Percentiles rank a stretch among this genome's conserved stretches.
Conservation (phyloP, 1,140 invertebrate species). For the Stegodyphus dumicola region DNA sequence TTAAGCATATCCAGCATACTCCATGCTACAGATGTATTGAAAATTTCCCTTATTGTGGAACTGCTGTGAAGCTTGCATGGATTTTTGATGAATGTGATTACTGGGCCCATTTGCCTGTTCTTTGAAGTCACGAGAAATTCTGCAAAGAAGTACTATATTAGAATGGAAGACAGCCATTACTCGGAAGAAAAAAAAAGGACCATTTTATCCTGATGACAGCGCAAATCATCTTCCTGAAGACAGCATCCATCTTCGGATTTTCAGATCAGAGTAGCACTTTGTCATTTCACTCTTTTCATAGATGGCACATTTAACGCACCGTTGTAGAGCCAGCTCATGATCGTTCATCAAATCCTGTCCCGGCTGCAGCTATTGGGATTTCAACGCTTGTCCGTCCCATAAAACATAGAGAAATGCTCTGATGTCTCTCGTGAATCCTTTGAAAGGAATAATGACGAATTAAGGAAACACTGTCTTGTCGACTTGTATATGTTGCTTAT, state of each 20-base stretch:
- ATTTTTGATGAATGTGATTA: no score
- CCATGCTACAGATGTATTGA: no score
- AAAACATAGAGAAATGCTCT: not conserved
- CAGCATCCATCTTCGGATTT: conserved; percentile 50
- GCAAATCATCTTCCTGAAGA: conserved; percentile 48
- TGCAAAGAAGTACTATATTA: not conserved
- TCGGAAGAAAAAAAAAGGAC: conserved; percentile 24
- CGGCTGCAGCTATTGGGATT: conserved; percentile 20
- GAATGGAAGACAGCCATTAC: conserved; percentile 28
- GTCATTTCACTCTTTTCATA: conserved; percentile 31
- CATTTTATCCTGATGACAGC: conserved; percentile 28
- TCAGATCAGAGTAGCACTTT: conserved; percentile 20
- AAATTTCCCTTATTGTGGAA: no score
- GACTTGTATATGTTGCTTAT: no score
- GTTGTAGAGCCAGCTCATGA: conserved; percentile 46
- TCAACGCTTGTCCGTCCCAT: conserved; percentile 18
- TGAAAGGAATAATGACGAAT: no score
- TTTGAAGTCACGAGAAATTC: no score
- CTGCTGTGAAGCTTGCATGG: no score
- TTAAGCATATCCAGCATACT: no score
- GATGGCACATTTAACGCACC: conserved; percentile 38
- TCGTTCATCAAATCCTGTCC: conserved; percentile 18
- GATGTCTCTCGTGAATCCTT: not conserved
- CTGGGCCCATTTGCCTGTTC: no score
- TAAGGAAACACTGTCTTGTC: no score